Percentiles rank a stretch among this genome's conserved stretches.
Conservation (phyloP, 2,888 invertebrate species). For the Drosophila neonasuta region DNA sequence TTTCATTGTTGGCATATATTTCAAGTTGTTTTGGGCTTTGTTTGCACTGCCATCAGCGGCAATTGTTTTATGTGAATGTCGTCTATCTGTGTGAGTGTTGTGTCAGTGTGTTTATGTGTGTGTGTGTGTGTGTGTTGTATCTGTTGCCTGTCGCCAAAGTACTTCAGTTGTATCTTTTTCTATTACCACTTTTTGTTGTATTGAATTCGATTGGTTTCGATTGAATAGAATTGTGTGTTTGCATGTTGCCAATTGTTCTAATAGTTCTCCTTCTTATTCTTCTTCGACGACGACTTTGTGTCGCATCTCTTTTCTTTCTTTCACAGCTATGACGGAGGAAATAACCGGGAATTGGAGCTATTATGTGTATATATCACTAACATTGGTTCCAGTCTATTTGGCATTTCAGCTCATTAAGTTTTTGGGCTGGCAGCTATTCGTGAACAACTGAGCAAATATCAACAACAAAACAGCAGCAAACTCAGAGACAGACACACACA, state of each 20-base stretch:
- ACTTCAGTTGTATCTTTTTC: slow-evolving; percentile 3
- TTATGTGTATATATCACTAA: slow-evolving; percentile 81
- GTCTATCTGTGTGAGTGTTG: slow-evolving; percentile 9
- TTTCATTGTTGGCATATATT: slow-evolving; percentile 31
- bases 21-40: slow-evolving; percentile 32
- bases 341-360: slow-evolving; percentile 81
- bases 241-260: slow-evolving; percentile 53
- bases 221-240: slow-evolving; percentile 19
- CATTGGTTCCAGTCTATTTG: slow-evolving; percentile 82
- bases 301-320: slow-evolving; percentile 12
- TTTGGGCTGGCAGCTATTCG: slow-evolving; percentile 82
- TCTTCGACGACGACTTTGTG: background rate
- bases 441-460: slow-evolving; percentile 81
- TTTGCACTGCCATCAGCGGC: slow-evolving; percentile 28
- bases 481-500: background rate
- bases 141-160: slow-evolving; percentile 31
- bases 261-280: slow-evolving; percentile 11
- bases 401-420: slow-evolving; percentile 82
- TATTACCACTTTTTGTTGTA: slow-evolving; percentile 8
- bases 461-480: slow-evolving; percentile 10
- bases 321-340: slow-evolving; percentile 81
- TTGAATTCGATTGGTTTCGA: slow-evolving; percentile 5
- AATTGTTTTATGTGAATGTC: slow-evolving; percentile 19
- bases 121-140: slow-evolving; percentile 14
- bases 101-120: slow-evolving; percentile 18